Conservation (phyloP, 2,113 vertebrate species). For the Leptobrachium leishanense region DNA sequence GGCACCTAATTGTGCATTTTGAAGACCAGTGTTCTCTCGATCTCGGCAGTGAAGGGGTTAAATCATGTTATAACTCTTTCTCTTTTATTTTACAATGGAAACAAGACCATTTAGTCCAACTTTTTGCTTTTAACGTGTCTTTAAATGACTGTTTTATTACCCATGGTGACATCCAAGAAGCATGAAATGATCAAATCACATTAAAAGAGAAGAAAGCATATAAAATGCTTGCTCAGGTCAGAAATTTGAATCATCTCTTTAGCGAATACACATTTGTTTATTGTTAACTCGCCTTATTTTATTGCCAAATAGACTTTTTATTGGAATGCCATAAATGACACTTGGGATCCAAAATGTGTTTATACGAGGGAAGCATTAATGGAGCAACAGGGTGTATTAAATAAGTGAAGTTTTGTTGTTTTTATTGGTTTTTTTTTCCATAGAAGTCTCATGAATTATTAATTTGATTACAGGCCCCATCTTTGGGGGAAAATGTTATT, state of each 20-base stretch:
- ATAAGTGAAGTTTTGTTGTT: too few relatives aligned
- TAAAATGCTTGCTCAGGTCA: conserved; percentile 48
- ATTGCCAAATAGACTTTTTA: conserved; percentile 6
- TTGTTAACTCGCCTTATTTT: background rate
- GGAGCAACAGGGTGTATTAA: too few relatives aligned
- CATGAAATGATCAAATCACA: conserved; percentile 69
- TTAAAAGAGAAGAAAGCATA: conserved; percentile 52
- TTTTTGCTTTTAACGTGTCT: conserved; percentile 62
- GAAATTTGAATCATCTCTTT: conserved; percentile 50
- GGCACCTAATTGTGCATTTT: too few relatives aligned
- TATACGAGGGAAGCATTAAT: background rate
- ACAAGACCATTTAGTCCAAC: conserved; percentile 57
- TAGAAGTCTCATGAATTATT: too few relatives aligned
- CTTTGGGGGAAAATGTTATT: too few relatives aligned
- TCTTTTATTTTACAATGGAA: conserved; percentile 58
- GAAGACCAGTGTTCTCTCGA: too few relatives aligned
- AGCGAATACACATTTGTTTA: conserved; percentile 47
- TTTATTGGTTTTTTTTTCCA: too few relatives aligned
- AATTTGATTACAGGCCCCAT: too few relatives aligned
- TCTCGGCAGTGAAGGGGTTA: conserved; percentile 43
- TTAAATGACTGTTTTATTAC: conserved; percentile 72
- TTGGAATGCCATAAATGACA: conserved; percentile 26
- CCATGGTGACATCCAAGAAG: conserved; percentile 65
- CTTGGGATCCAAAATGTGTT: background rate
- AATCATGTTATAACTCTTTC: conserved; percentile 57